Conservation (phyloP, 2,797 vertebrate species). For the Masticophis lateralis region DNA sequence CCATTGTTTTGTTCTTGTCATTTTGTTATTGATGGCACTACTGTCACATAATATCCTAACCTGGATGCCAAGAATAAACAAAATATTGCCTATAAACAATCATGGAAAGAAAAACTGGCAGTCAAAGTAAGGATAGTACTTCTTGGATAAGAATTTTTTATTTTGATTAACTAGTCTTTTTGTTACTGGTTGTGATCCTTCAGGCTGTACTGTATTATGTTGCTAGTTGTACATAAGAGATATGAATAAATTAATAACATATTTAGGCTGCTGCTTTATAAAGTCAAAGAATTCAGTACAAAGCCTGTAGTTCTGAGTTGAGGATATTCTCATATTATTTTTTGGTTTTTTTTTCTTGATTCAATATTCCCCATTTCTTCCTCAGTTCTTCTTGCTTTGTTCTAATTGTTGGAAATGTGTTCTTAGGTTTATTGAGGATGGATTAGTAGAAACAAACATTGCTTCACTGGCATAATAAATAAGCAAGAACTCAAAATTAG, state of each 20-base stretch:
- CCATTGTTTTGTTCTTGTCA: background rate
- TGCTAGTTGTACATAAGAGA: background rate
- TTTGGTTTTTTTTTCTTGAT: background rate
- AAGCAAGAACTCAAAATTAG: background rate
- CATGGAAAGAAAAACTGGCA: background rate
- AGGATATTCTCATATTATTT: background rate
- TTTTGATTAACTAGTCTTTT: background rate
- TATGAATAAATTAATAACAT: background rate
- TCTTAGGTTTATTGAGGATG: background rate
- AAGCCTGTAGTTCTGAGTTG: background rate
- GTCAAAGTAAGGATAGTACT: background rate
- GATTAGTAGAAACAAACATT: background rate
- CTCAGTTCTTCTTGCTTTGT: background rate
- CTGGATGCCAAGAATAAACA: background rate
- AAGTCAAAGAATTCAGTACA: background rate
- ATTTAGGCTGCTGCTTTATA: background rate
- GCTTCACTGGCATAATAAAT: background rate
- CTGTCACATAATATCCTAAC: background rate
- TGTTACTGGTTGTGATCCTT: background rate
- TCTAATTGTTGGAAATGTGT: background rate
- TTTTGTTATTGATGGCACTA: accelerated
- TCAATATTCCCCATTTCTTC: background rate
- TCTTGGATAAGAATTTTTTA: background rate
- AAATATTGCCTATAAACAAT: background rate
- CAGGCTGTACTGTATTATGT: background rate